phyloP scores from a whole-genome alignment of 1,140 invertebrate species.

The Macrobrachium nipponense region DNA sequence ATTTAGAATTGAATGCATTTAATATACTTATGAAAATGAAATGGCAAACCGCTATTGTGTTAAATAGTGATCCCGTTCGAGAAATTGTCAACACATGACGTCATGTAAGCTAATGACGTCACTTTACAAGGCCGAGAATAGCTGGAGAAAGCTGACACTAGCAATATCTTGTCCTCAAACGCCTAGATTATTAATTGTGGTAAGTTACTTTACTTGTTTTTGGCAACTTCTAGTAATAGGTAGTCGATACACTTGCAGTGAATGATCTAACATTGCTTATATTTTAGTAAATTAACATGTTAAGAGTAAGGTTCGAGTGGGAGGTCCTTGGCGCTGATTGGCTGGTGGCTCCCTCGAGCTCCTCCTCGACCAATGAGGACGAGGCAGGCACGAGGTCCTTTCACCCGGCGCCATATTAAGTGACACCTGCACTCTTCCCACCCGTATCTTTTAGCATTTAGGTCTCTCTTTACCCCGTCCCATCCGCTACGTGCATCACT shows the following conservation, averaged over 20 bases:
- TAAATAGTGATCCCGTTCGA: slow-evolving; percentile 37
- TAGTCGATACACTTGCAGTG: neutral
- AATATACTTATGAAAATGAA: neutral
- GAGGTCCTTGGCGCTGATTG: slow-evolving; percentile 60
- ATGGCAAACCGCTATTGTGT: neutral
- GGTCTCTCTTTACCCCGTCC: slow-evolving; percentile 2
- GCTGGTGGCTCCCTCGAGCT: slow-evolving; percentile 58
- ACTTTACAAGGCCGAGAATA: slow-evolving; percentile 57
- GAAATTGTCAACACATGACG: slow-evolving; percentile 19
- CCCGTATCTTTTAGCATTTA: neutral
- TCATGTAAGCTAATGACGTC: slow-evolving; percentile 39
- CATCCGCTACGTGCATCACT: no score
- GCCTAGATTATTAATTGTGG: slow-evolving; percentile 14
- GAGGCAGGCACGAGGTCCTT: slow-evolving; percentile 49
- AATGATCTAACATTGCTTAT: neutral
- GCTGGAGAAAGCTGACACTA: slow-evolving; percentile 58
- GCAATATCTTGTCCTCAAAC: slow-evolving; percentile 30
- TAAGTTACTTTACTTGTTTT: slow-evolving; percentile 31
- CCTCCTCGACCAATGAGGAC: slow-evolving; percentile 61
- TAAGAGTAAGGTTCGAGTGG: slow-evolving; percentile 55
- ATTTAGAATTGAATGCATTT: neutral
- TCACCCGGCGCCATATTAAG: slow-evolving; percentile 61
- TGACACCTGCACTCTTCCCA: slow-evolving; percentile 45
- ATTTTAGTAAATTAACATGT: slow-evolving; percentile 12
- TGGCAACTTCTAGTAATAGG: neutral